Evolutionary conservation across 1,140 invertebrate species (phyloP).

Genomic region (Brachionus angularis): DNA sequence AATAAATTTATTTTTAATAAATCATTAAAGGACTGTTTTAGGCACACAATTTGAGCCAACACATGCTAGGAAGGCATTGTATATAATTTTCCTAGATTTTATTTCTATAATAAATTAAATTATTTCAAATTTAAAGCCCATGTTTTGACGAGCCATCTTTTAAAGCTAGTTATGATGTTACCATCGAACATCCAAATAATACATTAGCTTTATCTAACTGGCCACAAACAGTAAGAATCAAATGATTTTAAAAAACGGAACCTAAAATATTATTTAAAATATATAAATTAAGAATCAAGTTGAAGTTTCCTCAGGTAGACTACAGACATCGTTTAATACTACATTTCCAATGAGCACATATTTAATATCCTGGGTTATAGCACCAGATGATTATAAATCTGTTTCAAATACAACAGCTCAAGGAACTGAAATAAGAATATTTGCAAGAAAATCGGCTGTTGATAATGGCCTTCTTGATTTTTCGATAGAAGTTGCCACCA

Average conservation of each 20-base stretch:
- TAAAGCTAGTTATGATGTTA: slow-evolving; percentile 66
- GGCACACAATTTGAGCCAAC: slow-evolving; percentile 30
- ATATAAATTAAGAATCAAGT: background rate
- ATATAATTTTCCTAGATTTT: background rate
- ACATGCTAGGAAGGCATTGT: slow-evolving; percentile 33
- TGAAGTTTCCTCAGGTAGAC: background rate
- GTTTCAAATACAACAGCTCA: background rate
- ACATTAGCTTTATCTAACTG: slow-evolving; percentile 30
- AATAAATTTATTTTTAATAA: background rate
- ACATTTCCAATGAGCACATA: slow-evolving; percentile 34
- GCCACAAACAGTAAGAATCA: background rate
- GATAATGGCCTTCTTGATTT: slow-evolving; percentile 17
- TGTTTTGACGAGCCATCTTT: slow-evolving; percentile 43
- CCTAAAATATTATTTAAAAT: background rate
- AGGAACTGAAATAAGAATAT: slow-evolving; percentile 1
- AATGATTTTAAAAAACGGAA: background rate
- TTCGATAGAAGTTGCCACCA: slow-evolving; percentile 3
- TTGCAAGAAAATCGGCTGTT: slow-evolving; percentile 30
- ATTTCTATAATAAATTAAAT: background rate
- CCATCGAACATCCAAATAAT: slow-evolving; percentile 38
- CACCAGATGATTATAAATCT: slow-evolving; percentile 22
- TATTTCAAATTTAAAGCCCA: slow-evolving; percentile 10
- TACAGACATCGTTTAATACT: background rate
- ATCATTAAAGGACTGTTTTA: slow-evolving; percentile 21
- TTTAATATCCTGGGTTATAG: slow-evolving; percentile 2